Conservation (phyloP, 2,888 invertebrate species). For the Rhogogaster chlorosoma region DNA sequence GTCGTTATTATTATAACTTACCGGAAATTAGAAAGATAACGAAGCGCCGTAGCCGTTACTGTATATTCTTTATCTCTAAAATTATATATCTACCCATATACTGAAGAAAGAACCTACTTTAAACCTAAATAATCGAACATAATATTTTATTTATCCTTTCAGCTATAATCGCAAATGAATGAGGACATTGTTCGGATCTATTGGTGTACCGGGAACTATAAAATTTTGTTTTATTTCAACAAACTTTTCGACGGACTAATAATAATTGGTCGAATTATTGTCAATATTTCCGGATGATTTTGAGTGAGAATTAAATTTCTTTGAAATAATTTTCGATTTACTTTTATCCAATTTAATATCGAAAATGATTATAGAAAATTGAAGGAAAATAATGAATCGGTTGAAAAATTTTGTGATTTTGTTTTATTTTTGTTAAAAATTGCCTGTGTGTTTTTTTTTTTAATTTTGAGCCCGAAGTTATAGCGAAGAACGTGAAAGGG, state of each 20-base stretch:
- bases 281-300: too few relatives aligned
- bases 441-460: neutral
- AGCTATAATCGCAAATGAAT: too few relatives aligned
- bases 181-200: too few relatives aligned
- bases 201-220: neutral
- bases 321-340: too few relatives aligned
- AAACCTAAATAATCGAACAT: too few relatives aligned
- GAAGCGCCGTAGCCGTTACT: neutral
- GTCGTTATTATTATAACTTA: neutral
- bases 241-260: too few relatives aligned
- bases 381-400: neutral
- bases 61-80: neutral
- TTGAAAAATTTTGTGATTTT: neutral
- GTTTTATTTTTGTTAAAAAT: neutral
- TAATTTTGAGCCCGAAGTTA: neutral
- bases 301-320: too few relatives aligned
- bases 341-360: too few relatives aligned
- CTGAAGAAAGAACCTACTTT: too few relatives aligned
- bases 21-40: slow-evolving; percentile 10
- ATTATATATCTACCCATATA: neutral
- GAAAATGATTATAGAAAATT: too few relatives aligned
- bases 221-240: neutral
- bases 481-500: neutral
- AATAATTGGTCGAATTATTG: too few relatives aligned
- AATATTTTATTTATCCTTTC: too few relatives aligned